Evolutionary conservation across 2,797 vertebrate species (phyloP), one percentile per base, ranked within the genome.

Genomic region (Hippopotamyrus pictus): DNA sequence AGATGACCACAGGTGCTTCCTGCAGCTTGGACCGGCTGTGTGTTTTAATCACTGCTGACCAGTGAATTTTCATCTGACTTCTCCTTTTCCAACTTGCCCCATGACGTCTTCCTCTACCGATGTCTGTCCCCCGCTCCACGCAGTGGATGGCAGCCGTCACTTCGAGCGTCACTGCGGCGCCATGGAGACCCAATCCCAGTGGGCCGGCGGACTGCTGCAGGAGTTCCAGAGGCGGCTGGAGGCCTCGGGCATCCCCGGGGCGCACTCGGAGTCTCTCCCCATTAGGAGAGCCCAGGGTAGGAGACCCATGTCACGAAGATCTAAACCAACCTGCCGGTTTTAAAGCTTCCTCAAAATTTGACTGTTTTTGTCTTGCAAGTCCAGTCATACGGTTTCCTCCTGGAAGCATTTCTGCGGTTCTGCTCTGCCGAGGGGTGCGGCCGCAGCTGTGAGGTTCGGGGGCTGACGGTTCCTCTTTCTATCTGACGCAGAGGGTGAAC

Each of bases 151-250:
- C 91, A 99, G 97, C 92, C 96, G 95, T 82, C 98, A 99, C 91
- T 99, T 98, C 98, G 97, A 98, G 89, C 96, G 94, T 79, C 96
- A 98, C 95, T 97, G 97, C 48, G 96, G 96, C 90, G 97, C 97
- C 65, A 99, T 99, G 98, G 98, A 98, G 90, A 95, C 96, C 4
- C 96, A 97, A 48, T 96, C 95, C 9, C 96, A 97, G 88, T 99
- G 99, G 99, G 97, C 96, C 3, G 94, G 95, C 89, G 97, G 96
- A 83, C 93, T 99, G 92, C 95, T 98, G 90, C 94, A 95, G 91
- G 98, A 99, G 91, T 98, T 98, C 93, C 97, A 98, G 93, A 95
- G 88, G 92, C 96, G 96, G 93, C 93, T 95, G 50, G 97, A 97
- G 90, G 96, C 91, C 5, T 93, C 92, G 1, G 95, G 94, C 25